A percentile compares a stretch with the other conserved stretches of the same genome.
Evolutionary conservation across 2,113 vertebrate species (phyloP).

Genomic region (Pycnonotus jocosus): DNA sequence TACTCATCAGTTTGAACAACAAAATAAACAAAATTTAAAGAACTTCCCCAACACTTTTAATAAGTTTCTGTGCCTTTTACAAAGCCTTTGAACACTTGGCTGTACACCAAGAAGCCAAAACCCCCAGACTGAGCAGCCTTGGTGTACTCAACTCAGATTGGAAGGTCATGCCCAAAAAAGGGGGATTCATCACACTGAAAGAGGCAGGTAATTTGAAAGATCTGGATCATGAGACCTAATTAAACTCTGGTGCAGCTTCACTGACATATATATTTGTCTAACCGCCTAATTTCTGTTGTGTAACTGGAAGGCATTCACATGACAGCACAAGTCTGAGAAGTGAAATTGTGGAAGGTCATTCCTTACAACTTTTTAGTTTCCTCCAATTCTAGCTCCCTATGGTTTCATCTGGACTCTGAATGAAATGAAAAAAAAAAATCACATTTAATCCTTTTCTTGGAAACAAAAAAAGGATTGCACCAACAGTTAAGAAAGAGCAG

Average conservation of each 20-base stretch:
- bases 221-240: not conserved
- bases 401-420: not conserved
- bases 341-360: not conserved
- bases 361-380: not conserved
- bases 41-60: not conserved
- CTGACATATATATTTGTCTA: not conserved
- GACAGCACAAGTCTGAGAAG: not conserved
- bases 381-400: not conserved
- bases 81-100: not conserved
- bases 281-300: not conserved
- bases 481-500: rapidly evolving
- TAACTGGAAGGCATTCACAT: not conserved
- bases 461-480: not conserved
- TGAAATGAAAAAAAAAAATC: not conserved
- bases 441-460: not conserved
- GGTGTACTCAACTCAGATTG: not conserved
- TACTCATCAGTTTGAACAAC: not conserved
- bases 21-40: not conserved
- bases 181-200: not conserved
- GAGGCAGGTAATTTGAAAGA: not conserved
- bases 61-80: not conserved
- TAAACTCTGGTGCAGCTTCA: not conserved
- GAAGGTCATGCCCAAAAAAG: not conserved
- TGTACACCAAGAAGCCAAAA: not conserved
- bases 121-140: not conserved